Evolutionary conservation across 1,140 invertebrate species (phyloP).

Genomic region (Drosophila athabasca): DNA sequence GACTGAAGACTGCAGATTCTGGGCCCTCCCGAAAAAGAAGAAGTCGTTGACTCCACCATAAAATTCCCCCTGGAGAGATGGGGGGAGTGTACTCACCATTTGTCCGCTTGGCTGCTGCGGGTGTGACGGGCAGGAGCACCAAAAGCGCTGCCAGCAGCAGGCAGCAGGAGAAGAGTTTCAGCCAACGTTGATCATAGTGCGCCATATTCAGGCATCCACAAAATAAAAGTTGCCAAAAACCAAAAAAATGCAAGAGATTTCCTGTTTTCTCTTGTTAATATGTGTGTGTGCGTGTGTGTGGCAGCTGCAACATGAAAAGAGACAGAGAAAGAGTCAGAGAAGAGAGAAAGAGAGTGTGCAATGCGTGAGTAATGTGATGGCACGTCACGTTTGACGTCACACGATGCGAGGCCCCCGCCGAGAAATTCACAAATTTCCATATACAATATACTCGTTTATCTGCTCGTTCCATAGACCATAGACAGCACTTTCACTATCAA

Average conservation of each 20-base stretch:
- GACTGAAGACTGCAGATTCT: constrained; percentile 36
- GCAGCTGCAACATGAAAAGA: constrained; percentile 50
- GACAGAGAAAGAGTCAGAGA: constrained; percentile 21
- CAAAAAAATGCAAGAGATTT: constrained; percentile 41
- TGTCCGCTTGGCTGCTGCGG: constrained; percentile 56
- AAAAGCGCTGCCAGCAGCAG: constrained; percentile 52
- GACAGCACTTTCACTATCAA: constrained; percentile 69
- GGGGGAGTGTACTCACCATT: constrained; percentile 55
- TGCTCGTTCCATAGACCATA: constrained; percentile 36
- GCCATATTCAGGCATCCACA: constrained; percentile 68
- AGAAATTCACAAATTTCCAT: constrained; percentile 64
- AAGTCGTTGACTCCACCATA: neutral
- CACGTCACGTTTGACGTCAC: constrained; percentile 67
- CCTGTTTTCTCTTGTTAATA: constrained; percentile 48
- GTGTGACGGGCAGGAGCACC: constrained; percentile 23
- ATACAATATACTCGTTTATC: constrained; percentile 17
- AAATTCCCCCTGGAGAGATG: neutral
- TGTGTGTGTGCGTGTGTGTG: neutral
- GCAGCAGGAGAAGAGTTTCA: constrained; percentile 65
- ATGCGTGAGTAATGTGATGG: constrained; percentile 53
- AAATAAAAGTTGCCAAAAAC: constrained; percentile 59
- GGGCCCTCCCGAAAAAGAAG: constrained; percentile 24
- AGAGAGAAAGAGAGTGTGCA: constrained; percentile 13
- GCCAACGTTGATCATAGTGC: constrained; percentile 76
- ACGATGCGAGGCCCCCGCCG: constrained; percentile 40